Conservation (phyloP, 2,113 vertebrate genomes). For the Mus pahari region DNA sequence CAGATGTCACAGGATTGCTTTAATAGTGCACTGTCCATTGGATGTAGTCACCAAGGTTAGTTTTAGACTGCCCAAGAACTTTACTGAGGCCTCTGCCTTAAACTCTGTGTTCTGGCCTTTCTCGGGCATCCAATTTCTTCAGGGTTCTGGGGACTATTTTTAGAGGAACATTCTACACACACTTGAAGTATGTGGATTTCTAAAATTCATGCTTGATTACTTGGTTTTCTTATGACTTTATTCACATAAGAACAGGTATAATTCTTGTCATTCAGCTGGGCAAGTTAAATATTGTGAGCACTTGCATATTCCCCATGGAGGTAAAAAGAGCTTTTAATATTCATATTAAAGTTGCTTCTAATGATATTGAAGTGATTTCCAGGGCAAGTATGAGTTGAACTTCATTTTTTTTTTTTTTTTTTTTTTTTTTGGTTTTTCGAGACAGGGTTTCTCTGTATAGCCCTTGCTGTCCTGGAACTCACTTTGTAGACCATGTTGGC, state of each 20-base stretch:
- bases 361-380: constrained; percentile 11
- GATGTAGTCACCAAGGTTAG: neutral
- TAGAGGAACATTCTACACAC: neutral
- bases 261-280: neutral
- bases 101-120: neutral
- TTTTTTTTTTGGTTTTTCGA: no score
- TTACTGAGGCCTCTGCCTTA: neutral
- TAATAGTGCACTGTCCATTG: neutral
- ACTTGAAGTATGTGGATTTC: neutral
- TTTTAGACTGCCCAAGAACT: neutral
- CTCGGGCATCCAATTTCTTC: neutral
- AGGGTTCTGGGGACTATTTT: neutral
- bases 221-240: neutral
- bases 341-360: neutral
- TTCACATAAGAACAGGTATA: neutral
- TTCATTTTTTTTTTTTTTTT: no score
- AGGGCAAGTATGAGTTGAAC: no score
- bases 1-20: neutral
- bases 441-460: no score
- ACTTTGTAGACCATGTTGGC: no score
- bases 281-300: neutral
- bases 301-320: neutral
- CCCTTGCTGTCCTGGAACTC: no score
- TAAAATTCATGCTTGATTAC: neutral
- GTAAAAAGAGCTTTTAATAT: neutral